phyloP scores from a whole-genome alignment of 53 echinoderm and acorn worm genomes.

The Luidia sarsii region DNA sequence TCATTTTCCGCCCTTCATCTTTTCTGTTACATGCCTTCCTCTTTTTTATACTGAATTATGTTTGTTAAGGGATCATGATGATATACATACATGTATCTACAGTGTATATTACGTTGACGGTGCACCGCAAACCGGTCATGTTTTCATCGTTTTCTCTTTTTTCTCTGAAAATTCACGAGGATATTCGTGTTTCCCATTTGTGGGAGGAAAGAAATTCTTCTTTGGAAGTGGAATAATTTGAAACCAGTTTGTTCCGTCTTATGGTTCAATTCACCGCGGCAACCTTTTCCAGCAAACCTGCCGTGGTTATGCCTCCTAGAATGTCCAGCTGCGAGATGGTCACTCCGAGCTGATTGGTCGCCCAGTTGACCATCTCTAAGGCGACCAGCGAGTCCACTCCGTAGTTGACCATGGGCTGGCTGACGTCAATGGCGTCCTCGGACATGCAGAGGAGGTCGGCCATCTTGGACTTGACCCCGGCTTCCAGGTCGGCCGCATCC shows the following conservation, averaged over 20 bases:
- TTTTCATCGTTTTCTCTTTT: neutral
- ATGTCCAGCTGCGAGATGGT: constrained; percentile 96
- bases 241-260: too few species aligned
- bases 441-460: constrained; percentile 84
- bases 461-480: constrained; percentile 66
- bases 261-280: constrained; percentile 37
- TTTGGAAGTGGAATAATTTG: too few species aligned
- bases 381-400: constrained; percentile 97
- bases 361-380: constrained; percentile 98
- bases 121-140: neutral
- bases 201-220: too few species aligned
- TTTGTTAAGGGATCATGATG: too few species aligned
- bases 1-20: too few species aligned
- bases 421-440: constrained; percentile 78
- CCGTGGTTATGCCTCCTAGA: constrained; percentile 91
- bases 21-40: too few species aligned
- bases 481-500: constrained; percentile 42
- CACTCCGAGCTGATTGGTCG: constrained; percentile 85
- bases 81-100: too few species aligned
- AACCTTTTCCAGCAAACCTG: constrained; percentile 76
- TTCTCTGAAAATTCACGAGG: too few species aligned
- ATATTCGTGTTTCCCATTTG: too few species aligned
- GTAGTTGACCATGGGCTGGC: constrained; percentile 95
- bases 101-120: too few species aligned
- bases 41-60: too few species aligned